These are phyloP conservation scores for Nothobranchius furzeri DNA, from an alignment of 2,113 vertebrate species.

Conservation along the genomic window DNA sequence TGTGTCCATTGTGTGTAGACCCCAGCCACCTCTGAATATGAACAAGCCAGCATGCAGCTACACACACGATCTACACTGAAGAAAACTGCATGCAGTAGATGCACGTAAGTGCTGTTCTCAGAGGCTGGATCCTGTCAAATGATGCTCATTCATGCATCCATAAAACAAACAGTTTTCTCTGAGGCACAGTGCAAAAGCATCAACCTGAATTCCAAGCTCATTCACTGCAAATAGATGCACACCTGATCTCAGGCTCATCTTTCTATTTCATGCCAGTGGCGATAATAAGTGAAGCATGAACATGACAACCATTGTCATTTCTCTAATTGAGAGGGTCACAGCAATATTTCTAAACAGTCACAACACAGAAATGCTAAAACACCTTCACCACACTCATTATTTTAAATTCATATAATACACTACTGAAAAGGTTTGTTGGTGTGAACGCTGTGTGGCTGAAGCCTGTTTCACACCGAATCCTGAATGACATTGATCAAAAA, in stretches of 20 bases:
- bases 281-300: slow-evolving; percentile 4
- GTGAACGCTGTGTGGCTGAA: not conserved
- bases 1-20: slow-evolving; percentile 5
- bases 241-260: slow-evolving; percentile 39
- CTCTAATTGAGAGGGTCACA: slow-evolving; percentile 6
- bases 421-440: not conserved
- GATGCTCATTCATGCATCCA: slow-evolving; percentile 39
- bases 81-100: slow-evolving; percentile 33
- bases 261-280: slow-evolving; percentile 1
- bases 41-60: not conserved
- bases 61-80: slow-evolving; percentile 14
- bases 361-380: not conserved
- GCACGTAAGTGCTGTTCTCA: slow-evolving; percentile 18
- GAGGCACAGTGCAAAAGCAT: slow-evolving; percentile 6
- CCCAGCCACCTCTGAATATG: not conserved
- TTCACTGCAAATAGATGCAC: slow-evolving; percentile 9
- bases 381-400: not conserved
- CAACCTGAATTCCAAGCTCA: slow-evolving; percentile 14
- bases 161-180: slow-evolving; percentile 30
- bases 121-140: slow-evolving; percentile 25
- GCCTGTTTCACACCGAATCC: no score
- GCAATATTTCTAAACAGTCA: not conserved
- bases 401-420: not conserved
- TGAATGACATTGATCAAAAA: no score
- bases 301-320: not conserved